Evolutionary conservation across 2,113 vertebrate genomes (phyloP), one percentile per base, ranked within the genome.

Genomic region (Solea senegalensis): DNA sequence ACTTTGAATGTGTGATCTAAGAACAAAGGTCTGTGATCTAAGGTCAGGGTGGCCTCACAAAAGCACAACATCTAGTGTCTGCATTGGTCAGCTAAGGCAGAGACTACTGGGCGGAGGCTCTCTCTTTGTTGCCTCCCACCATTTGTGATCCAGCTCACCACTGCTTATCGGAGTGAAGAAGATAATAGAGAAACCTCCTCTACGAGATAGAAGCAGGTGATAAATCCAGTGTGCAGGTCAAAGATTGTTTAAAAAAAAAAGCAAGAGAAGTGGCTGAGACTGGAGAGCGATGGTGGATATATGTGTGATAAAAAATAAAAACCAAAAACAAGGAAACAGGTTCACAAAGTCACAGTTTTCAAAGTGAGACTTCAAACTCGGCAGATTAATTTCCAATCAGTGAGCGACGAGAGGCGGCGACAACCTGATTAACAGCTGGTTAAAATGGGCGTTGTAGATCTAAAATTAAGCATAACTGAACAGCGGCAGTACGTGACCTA

Each of bases 391-490:
- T 60, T 66, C 63, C 57, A 81, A 60, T 85, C 62, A 49, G 40
- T 6, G n/a, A 27, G 26, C 1, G n/a, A 15, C 34, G 5, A 34
- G 43, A 63, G 48, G 59, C 57, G 44, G 54, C 55, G n/a, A 64
- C 79, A 88, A 73, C 65, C 78, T 80, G 83, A 86, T 82, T 77
- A 84, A 74, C 53, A 72, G 54, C 75, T 69, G 40, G 67, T 77
- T 61, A 76, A 66, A 74, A 44, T 65, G 75, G 80, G 69, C 6
- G 60, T 70, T 14, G 58, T 10, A 13, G 81, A 75, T 66, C 83
- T 80, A 80, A 88, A 82, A 72, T 82, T 66, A 83, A 79, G 83
- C 62, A 10, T 69, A 77, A 75, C 77, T 77, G 76, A 83, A 77
- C 40, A 50, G 82, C 85, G 2, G 28, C 28, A 34, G 28, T 75